Conservation (phyloP, 1,140 invertebrate genomes). For the Bombus picipes region DNA sequence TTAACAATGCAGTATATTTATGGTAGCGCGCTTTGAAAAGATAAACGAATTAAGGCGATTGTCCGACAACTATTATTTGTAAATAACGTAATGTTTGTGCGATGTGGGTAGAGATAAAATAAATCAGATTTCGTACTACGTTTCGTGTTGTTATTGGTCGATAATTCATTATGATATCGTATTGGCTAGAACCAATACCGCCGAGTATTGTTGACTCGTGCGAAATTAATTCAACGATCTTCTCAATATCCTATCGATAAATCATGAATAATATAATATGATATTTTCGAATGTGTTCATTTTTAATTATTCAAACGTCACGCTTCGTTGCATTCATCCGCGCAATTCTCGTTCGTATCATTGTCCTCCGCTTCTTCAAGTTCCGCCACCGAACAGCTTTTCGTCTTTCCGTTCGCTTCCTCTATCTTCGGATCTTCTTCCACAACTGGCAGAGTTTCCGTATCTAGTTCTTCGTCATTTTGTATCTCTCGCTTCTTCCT, state of each 20-base stretch:
- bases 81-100: conserved; percentile 41
- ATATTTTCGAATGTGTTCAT: background rate
- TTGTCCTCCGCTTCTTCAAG: background rate
- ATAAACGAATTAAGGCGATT: background rate
- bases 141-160: background rate
- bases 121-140: conserved; percentile 36
- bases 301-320: conserved; percentile 1
- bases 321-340: background rate
- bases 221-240: background rate
- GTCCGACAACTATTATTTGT: conserved; percentile 22
- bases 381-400: background rate
- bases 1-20: background rate
- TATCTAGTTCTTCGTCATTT: conserved; percentile 18
- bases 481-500: conserved; percentile 31
- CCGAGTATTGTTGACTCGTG: background rate
- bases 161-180: background rate
- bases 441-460: background rate
- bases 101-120: conserved; percentile 41
- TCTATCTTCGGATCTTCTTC: conserved; percentile 2
- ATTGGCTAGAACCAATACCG: background rate
- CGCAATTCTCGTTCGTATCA: background rate
- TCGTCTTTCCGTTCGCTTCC: background rate
- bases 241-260: background rate
- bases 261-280: background rate
- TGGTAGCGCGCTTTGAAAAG: no score